Evolutionary conservation across 1,140 invertebrate species (phyloP), one percentile per base, ranked within the genome.

Genomic region (Carposina sasakii): DNA sequence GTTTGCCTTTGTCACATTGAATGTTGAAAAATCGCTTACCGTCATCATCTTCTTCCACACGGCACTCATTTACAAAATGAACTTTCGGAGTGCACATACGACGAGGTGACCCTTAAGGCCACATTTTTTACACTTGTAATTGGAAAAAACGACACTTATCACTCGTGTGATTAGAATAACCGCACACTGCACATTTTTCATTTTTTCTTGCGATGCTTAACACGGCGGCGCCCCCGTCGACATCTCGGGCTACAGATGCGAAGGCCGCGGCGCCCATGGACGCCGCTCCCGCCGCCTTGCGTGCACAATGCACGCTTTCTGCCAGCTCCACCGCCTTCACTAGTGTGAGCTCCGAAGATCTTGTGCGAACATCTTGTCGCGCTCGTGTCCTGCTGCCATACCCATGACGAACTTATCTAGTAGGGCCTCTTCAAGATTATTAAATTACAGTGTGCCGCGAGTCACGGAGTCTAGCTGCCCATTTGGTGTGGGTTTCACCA

Each of bases 91-190:
- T 48, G 22, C 47, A 48, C 37, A 48, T 41, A n/a, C 23, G 28
- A n/a, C 20, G 24, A 48, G 20, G 31, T 48, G 47, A 2, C 47
- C 47, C 15, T 40, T 48, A 1, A 19, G 13, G 3, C 31, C 31
- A 13, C 47, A 48, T 12, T 40, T 48, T 30, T 40, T 40, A 23
- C 47, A 48, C 24, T 40, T 48, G 20, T 31, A 48, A n/a, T 26
- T 40, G 0, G 20, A 17, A 28, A n/a, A 48, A 48, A 3, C 47
- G 36, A 23, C 47, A 48, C 15, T 41, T 4, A 8, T 26, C 17
- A n/a, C 24, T 19, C 6, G 19, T 22, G 22, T 48, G 47, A 28
- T 41, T 48, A 10, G 12, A 19, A n/a, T 28, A 8, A 26, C 24
- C 5, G 24, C 12, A 2, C 15, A 30, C 8, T 13, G 28, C 10